Evolutionary conservation across 1,140 invertebrate genomes (phyloP).

Genomic region (Drosophila asahinai): DNA sequence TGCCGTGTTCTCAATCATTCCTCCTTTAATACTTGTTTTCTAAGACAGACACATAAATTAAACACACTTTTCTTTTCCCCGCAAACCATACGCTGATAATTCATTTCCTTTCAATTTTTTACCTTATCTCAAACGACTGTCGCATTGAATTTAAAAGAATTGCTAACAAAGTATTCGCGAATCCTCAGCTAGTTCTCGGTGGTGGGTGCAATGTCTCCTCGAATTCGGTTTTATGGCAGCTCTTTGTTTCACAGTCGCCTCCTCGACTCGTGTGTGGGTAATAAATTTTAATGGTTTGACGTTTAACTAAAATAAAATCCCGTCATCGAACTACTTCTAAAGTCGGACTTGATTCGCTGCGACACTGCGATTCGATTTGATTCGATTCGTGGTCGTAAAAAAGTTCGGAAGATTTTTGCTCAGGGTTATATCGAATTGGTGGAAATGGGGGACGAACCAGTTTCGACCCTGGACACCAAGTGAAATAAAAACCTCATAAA

Average conservation of each 20-base stretch:
- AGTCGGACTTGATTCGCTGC: conserved; percentile 33
- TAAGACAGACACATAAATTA: conserved; percentile 5
- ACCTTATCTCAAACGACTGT: conserved; percentile 48
- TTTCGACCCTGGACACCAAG: conserved; percentile 45
- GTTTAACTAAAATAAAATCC: conserved; percentile 51
- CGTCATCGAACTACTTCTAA: conserved; percentile 51
- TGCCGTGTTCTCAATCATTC: neutral
- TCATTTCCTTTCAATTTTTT: conserved; percentile 8
- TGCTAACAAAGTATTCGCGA: conserved; percentile 22
- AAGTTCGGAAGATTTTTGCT: conserved; percentile 29
- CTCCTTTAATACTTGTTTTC: neutral
- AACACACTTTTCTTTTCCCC: neutral
- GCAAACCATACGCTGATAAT: neutral
- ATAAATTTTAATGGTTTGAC: conserved; percentile 55
- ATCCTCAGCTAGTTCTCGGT: conserved; percentile 37
- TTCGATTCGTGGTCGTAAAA: conserved; percentile 40
- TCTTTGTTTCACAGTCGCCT: conserved; percentile 46
- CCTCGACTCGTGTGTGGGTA: conserved; percentile 20
- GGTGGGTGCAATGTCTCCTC: conserved; percentile 28
- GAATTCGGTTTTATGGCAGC: conserved; percentile 38
- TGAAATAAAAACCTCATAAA: conserved; percentile 43
- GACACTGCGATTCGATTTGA: conserved; percentile 16
- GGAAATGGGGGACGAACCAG: conserved; percentile 20
- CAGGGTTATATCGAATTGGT: conserved; percentile 16
- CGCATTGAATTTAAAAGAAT: conserved; percentile 34